Evolutionary conservation across 1,140 invertebrate genomes (phyloP).

Genomic region (Trichoplusia ni): DNA sequence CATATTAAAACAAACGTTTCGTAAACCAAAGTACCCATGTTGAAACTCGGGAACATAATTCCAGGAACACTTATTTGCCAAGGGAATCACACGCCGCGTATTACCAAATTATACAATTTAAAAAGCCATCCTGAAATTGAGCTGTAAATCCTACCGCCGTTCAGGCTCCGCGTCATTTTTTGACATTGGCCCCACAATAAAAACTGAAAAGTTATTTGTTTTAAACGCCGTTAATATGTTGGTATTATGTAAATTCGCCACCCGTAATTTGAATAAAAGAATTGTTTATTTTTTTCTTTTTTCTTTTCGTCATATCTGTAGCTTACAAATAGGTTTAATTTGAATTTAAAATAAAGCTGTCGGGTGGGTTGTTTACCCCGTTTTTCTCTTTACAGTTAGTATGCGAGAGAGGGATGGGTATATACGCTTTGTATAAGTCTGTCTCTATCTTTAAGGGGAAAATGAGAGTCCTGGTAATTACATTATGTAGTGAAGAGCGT

Average conservation of each 20-base stretch:
- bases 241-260: constrained; percentile 17
- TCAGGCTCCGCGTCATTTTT: constrained; percentile 4
- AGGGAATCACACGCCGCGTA: neutral
- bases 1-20: neutral
- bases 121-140: neutral
- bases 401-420: neutral
- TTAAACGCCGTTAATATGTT: constrained; percentile 18
- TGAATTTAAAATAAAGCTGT: constrained; percentile 2
- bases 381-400: neutral
- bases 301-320: neutral
- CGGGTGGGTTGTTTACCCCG: neutral
- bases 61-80: neutral
- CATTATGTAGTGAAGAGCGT: neutral
- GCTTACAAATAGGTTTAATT: constrained; percentile 12
- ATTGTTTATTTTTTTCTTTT: constrained; percentile 2
- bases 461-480: neutral
- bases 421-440: neutral
- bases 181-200: constrained; percentile 11
- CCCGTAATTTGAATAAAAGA: constrained; percentile 12
- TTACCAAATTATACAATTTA: constrained; percentile 9
- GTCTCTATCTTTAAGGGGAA: neutral
- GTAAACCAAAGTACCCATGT: neutral
- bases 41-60: neutral
- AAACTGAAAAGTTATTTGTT: constrained; percentile 24
- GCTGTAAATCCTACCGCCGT: neutral